Percentiles rank a stretch among this genome's conserved stretches.
phyloP scores from a whole-genome alignment of 2,888 invertebrate species.

The Byasa hedistus region DNA sequence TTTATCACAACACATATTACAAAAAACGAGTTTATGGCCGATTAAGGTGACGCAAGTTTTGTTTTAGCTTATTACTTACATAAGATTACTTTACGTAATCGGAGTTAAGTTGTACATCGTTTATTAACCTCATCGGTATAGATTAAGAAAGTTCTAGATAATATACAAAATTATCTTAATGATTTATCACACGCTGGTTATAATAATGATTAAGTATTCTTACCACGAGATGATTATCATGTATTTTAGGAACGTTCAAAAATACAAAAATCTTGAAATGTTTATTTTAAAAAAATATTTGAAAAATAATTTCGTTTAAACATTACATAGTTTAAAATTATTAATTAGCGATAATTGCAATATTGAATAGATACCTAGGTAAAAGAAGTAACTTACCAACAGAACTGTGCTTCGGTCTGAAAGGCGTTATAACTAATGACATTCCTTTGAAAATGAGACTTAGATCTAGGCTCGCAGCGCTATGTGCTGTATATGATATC shows the following conservation, averaged over 20 bases:
- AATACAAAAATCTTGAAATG: background rate
- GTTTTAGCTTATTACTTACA: constrained; percentile 21
- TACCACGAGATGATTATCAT: background rate
- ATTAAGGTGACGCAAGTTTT: constrained; percentile 13
- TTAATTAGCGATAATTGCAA: too few species aligned
- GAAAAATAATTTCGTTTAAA: too few species aligned
- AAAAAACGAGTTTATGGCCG: constrained; percentile 8
- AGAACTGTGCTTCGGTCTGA: too few species aligned
- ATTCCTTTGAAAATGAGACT: too few species aligned
- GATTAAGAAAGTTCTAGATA: background rate
- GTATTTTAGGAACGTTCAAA: background rate
- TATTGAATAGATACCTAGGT: too few species aligned
- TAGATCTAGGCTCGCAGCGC: too few species aligned
- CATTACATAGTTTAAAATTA: too few species aligned
- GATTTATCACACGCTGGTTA: background rate
- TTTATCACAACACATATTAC: constrained; percentile 14
- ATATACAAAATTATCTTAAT: background rate
- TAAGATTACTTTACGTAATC: constrained; percentile 16
- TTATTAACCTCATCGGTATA: background rate
- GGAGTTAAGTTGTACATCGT: background rate
- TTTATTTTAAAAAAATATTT: too few species aligned
- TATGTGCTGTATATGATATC: too few species aligned
- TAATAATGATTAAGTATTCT: background rate
- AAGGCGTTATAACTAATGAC: too few species aligned
- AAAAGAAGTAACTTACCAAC: too few species aligned